Conservation (phyloP, 2,797 vertebrate species). For the Silurus lanzhouensis region DNA sequence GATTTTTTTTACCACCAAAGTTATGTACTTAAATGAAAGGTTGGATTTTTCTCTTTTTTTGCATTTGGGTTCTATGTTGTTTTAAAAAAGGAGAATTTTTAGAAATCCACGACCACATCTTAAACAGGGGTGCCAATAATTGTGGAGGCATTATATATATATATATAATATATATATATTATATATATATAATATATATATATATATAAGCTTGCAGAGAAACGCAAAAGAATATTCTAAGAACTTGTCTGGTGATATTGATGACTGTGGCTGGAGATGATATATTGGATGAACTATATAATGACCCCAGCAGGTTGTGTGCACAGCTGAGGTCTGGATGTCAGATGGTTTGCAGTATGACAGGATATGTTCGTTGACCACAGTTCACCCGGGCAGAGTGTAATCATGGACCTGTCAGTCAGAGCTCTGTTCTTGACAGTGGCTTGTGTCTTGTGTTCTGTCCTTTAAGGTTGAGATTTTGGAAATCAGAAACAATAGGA, state of each 20-base stretch:
- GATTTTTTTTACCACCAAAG: no score
- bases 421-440: constrained; percentile 24
- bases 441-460: constrained; percentile 8
- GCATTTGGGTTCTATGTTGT: no score
- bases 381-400: constrained; percentile 4
- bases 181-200: no score
- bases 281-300: constrained; percentile 19
- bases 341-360: constrained; percentile 15
- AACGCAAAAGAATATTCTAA: neutral
- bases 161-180: no score
- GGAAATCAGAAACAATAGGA: neutral
- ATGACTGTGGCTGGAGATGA: constrained; percentile 9
- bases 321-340: neutral
- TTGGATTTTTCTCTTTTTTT: no score
- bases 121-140: no score
- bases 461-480: neutral
- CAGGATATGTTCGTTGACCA: neutral
- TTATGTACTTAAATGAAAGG: no score
- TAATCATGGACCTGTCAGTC: constrained; percentile 23
- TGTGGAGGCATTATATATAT: no score
- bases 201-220: neutral
- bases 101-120: no score
- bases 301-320: constrained; percentile 6
- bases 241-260: constrained; percentile 21
- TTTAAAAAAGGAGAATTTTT: no score